These are phyloP conservation scores for Galagoides demidoff DNA, from an alignment of 2,797 vertebrate genomes.

Conservation along the genomic window DNA sequence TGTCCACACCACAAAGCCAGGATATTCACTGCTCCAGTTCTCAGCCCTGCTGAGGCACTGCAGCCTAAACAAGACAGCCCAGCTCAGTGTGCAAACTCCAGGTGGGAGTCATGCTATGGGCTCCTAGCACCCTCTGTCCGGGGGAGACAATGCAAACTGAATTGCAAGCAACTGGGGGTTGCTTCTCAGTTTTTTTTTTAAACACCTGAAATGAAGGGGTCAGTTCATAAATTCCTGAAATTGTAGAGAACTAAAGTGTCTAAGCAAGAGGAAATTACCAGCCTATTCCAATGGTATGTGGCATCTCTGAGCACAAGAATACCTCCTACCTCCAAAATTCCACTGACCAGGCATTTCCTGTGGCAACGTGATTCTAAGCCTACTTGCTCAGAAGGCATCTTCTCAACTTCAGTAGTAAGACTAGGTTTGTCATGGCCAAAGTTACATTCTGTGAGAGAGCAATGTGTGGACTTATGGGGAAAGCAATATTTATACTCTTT, in stretches of 20 bases:
- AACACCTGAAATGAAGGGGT: background rate
- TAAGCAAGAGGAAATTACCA: constrained; percentile 44
- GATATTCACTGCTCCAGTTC: background rate
- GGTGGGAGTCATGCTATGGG: rapidly evolving
- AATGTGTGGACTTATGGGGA: background rate
- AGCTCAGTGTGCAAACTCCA: background rate
- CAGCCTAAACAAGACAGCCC: background rate
- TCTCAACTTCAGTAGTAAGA: background rate
- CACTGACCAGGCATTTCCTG: background rate
- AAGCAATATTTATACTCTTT: background rate
- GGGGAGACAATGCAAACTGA: background rate
- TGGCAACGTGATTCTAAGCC: background rate
- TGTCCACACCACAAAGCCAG: background rate
- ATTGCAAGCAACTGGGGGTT: background rate
- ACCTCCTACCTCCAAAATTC: background rate
- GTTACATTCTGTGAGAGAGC: background rate
- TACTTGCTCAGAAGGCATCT: background rate
- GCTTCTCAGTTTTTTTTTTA: constrained; percentile 10
- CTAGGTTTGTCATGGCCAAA: background rate
- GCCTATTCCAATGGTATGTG: background rate
- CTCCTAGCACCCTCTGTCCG: no score
- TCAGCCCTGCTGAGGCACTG: background rate
- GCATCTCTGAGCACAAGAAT: constrained; percentile 21
- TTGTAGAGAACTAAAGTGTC: background rate
- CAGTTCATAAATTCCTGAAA: background rate